Evolutionary conservation across 2,113 vertebrate genomes (phyloP).

Genomic region (Alosa alosa): DNA sequence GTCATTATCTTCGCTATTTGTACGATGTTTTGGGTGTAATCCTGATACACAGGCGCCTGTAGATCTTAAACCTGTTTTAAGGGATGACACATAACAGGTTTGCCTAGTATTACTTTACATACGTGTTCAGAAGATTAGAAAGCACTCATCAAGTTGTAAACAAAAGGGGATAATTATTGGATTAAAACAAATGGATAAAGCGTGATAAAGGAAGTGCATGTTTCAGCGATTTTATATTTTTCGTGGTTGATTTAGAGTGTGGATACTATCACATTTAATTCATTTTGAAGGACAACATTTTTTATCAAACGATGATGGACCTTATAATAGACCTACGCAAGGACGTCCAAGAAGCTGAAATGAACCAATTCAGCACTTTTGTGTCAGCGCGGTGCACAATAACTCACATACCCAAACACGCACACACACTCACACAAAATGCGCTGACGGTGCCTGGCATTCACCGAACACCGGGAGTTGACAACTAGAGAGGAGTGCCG

Average conservation of each 20-base stretch:
- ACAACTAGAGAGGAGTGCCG: constrained; percentile 7
- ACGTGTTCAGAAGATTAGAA: not conserved
- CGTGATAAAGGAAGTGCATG: no score
- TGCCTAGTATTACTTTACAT: not conserved
- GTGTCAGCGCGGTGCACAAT: not conserved
- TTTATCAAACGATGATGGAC: not conserved
- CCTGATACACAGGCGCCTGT: not conserved
- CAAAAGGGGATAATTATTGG: no score
- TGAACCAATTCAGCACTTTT: constrained; percentile 10
- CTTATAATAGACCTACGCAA: not conserved
- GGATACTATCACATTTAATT: not conserved
- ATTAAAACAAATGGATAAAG: no score
- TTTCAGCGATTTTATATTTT: not conserved
- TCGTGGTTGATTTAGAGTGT: no score
- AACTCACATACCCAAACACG: not conserved
- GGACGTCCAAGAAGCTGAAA: not conserved
- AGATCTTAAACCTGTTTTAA: not conserved
- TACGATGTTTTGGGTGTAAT: not conserved
- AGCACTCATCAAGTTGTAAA: not conserved
- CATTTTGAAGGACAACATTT: not conserved
- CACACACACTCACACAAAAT: not conserved
- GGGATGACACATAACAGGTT: constrained; percentile 11
- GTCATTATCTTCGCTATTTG: constrained; percentile 6
- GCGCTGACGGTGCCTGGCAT: constrained; percentile 6
- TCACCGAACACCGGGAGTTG: not conserved